Conservation (phyloP, 2,113 vertebrate species). For the Trachemys scripta region DNA sequence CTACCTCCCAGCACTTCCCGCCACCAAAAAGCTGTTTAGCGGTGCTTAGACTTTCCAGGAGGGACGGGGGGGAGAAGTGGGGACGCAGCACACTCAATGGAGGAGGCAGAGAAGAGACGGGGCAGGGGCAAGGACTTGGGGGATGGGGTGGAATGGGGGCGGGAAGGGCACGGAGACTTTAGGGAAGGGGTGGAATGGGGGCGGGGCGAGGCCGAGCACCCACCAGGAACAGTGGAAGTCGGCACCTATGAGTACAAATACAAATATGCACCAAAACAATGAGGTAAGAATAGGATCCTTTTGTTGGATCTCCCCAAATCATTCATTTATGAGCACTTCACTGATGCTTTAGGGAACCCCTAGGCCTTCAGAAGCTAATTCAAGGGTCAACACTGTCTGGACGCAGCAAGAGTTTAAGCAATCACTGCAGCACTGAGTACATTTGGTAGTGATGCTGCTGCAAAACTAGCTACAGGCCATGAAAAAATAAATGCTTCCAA, state of each 20-base stretch:
- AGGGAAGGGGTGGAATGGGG: no score
- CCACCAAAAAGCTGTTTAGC: no score
- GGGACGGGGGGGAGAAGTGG: no score
- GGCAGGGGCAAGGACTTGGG: no score
- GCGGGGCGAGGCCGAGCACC: no score
- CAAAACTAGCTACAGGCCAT: neutral
- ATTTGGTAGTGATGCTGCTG: neutral
- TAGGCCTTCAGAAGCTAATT: neutral
- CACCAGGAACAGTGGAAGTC: no score
- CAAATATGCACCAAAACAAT: neutral
- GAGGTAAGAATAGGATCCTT: neutral
- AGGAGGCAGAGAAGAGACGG: no score
- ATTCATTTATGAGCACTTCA: neutral
- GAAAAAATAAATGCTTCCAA: neutral
- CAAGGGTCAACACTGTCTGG: neutral
- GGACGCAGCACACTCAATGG: no score
- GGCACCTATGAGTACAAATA: neutral
- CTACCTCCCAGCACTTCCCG: no score
- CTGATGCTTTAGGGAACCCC: neutral
- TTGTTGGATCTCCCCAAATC: neutral
- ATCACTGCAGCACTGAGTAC: neutral
- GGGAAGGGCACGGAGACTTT: no score
- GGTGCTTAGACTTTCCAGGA: no score
- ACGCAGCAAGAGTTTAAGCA: neutral
- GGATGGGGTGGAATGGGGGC: no score